Evolutionary conservation across 2,113 vertebrate species (phyloP), one percentile per base, ranked within the genome.

Genomic region (Chionomys nivalis): DNA sequence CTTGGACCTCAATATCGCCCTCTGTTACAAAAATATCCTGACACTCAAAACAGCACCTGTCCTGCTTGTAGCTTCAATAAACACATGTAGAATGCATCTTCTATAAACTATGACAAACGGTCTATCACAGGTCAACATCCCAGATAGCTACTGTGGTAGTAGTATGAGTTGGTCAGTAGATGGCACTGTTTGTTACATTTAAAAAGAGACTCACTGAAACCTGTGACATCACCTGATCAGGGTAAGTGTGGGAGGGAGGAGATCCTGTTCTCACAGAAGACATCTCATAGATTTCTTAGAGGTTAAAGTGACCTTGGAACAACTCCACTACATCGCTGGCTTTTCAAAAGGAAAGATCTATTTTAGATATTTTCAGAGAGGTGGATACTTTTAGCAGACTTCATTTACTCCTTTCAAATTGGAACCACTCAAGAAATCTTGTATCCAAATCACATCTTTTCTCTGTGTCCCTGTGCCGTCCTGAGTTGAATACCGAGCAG

Each of bases 171-270:
- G 87, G 97, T 94, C 97, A 95, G 97, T 97, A 98, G 97, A 89
- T 98, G 97, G 97, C 97, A 91, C 92, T 98, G 96, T 97, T 94
- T 94, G 65, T 95, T 96, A 76, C 58, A 26, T 66, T 93, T 39
- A 72, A 68, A 83, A 75, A 87, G 87, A 52, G 39, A 44, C 11
- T 73, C n/a, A n/a, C 68, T 72, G 28, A 75, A 33, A 76, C 31
- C 75, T 47, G 6, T 73, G 76, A 52, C 3, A 63, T 97, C 61
- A 86, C 79, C 73, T 96, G 85, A 89, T 73, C 17, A 76, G 65
- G 33, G 2, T 58, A 10, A 23, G 14, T 3, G 36, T 11, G 5
- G n/a, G 7, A 68, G 68, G 49, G 11, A 76, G 28, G 31, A n/a
- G 4, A 11, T 10, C 36, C 49, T 90, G 19, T 85, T 93, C 44